Evolutionary conservation across 2,797 vertebrate species (phyloP), one percentile per base, ranked within the genome.

Genomic region (Staurois parvus): DNA sequence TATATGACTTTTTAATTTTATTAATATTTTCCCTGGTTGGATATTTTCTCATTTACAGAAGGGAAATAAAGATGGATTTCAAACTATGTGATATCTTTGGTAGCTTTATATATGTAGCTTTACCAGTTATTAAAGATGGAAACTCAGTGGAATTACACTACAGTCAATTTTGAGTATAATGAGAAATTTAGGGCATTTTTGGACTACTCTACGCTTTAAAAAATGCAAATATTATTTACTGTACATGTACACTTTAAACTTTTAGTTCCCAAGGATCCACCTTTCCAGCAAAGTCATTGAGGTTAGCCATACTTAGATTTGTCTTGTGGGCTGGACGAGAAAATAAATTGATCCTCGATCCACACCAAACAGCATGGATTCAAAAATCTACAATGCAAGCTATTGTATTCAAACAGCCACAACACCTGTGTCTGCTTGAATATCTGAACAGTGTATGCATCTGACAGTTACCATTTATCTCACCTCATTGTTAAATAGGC

Each of bases 21-120:
- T 28, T 42, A 67, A 78, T 67, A 78, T 17, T 66, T 78, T 66
- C 76, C 75, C 59, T 17, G 15, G 56, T 62, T n/a, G 37, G 64
- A 78, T 64, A 78, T 28, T 64, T 77, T 52, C 5, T 26, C 11
- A 59, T 34, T 13, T 64, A 77, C 75, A 77, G 29, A 2, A 64
- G 75, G 30, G 52, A 77, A 77, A 77, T 77, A 77, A 77, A 64
- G 7, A n/a, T 59, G 19, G 10, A 21, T 30, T 45, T 59, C 21
- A 24, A 52, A 59, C 21, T 59, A 59, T 24, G 52, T 24, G 52
- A 24, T 59, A 24, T n/a, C 21, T 59, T n/a, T 24, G 19, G 52
- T 59, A 59, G 21, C 52, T 75, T 52, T 52, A 15, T 29, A 52
- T 30, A 32, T 75, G 32, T 19, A 4, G 56, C 30, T 30, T 56